Conservation (phyloP, 2,113 vertebrate species). For the Paedocypris sp. region DNA sequence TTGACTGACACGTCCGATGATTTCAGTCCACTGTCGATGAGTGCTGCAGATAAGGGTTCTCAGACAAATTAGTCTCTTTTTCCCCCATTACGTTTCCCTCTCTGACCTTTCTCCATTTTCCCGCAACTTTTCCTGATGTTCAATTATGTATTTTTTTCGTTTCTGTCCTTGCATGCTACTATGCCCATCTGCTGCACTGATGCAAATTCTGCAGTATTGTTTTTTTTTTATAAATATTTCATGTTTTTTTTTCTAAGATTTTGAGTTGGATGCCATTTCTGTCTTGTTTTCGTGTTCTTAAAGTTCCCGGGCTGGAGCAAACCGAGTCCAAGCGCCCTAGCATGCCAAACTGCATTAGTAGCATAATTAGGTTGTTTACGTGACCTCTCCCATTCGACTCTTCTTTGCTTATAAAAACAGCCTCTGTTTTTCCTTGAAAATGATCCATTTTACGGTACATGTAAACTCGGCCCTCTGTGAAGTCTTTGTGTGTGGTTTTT, state of each 20-base stretch:
- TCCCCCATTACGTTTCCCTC: slow-evolving; percentile 33
- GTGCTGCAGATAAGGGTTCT: slow-evolving; percentile 37
- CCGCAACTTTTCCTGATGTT: not conserved
- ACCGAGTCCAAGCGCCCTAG: not conserved
- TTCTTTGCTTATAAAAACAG: slow-evolving; percentile 19
- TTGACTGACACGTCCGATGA: not conserved
- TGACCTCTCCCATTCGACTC: slow-evolving; percentile 18
- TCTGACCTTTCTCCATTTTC: slow-evolving; percentile 1
- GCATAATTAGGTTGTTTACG: slow-evolving; percentile 15
- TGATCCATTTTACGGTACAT: not conserved
- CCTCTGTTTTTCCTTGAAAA: slow-evolving; percentile 29
- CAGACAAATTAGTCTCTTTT: slow-evolving; percentile 8
- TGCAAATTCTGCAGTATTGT: slow-evolving; percentile 6
- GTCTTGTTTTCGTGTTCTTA: slow-evolving; percentile 24
- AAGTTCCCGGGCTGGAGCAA: not conserved
- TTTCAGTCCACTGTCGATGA: slow-evolving; percentile 7
- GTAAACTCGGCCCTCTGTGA: not conserved
- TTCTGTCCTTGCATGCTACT: not conserved
- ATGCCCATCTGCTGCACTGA: not conserved
- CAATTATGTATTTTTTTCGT: not conserved
- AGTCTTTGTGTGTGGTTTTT: not conserved
- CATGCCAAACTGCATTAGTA: slow-evolving; percentile 26
- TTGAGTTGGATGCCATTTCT: slow-evolving; percentile 8
- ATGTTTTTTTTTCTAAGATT: slow-evolving; percentile 12
- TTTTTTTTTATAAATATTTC: too few relatives aligned